Evolutionary conservation across 2,797 vertebrate species (phyloP).

Genomic region (Dryobates pubescens): DNA sequence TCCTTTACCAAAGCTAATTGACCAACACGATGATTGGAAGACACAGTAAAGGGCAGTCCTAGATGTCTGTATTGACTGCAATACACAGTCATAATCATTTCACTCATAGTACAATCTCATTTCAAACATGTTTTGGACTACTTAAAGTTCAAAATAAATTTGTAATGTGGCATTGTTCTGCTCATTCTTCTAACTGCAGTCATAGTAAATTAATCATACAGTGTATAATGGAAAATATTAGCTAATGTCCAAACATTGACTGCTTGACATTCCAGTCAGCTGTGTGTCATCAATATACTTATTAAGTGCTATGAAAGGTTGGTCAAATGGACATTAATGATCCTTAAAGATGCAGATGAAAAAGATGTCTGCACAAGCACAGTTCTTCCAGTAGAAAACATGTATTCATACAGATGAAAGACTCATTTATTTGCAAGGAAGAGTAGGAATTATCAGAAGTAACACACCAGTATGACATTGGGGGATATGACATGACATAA

Average conservation of each 20-base stretch:
- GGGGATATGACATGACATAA: background rate
- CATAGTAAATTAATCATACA: conserved; percentile 31
- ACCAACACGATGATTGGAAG: conserved; percentile 37
- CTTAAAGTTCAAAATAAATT: conserved; percentile 56
- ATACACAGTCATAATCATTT: conserved; percentile 27
- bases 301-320: conserved; percentile 1
- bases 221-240: conserved; percentile 14
- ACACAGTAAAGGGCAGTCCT: conserved; percentile 27
- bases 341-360: background rate
- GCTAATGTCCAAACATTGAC: background rate
- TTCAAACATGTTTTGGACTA: conserved; percentile 47
- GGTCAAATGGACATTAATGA: background rate
- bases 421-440: background rate
- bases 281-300: conserved; percentile 25
- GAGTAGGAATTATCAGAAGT: background rate
- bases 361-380: background rate
- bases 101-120: conserved; percentile 18
- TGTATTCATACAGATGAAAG: background rate
- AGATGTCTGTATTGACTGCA: conserved; percentile 44
- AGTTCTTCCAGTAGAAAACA: background rate
- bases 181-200: conserved; percentile 46
- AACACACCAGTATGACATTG: background rate
- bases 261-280: conserved; percentile 9
- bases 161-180: conserved; percentile 42
- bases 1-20: conserved; percentile 55